A percentile compares a stretch with the other conserved stretches of the same genome.
phyloP scores from a whole-genome alignment of 2,113 vertebrate species.

The Larimichthys polyactis region DNA sequence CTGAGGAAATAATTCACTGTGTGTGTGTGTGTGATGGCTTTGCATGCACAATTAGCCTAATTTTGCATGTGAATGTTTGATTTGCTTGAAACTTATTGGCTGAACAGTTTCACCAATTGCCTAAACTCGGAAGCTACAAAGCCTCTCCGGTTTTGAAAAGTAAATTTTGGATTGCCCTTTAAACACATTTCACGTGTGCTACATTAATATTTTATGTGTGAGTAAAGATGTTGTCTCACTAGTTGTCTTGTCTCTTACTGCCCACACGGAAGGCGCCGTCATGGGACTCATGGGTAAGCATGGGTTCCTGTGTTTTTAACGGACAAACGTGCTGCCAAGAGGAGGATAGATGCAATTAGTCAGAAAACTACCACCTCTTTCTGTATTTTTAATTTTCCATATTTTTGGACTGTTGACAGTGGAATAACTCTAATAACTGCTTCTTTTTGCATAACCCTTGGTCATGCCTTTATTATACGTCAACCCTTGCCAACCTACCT shows the following conservation, averaged over 20 bases:
- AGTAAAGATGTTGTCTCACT: slow-evolving; percentile 18
- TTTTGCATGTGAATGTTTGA: slow-evolving; percentile 19
- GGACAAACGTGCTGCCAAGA: neutral
- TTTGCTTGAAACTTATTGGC: neutral
- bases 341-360: neutral
- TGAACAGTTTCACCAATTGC: neutral
- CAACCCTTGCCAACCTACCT: neutral
- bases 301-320: neutral
- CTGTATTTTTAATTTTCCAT: neutral
- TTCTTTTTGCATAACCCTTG: slow-evolving; percentile 1
- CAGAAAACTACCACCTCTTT: neutral
- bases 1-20: neutral
- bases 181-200: neutral
- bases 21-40: slow-evolving; percentile 21
- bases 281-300: slow-evolving; percentile 95
- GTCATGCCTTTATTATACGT: neutral
- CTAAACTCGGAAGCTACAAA: neutral
- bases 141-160: neutral
- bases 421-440: slow-evolving; percentile 9
- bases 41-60: neutral
- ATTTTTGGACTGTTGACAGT: neutral
- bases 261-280: slow-evolving; percentile 86
- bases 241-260: slow-evolving; percentile 81
- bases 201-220: neutral
- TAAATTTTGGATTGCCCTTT: too few relatives aligned